Percentiles rank a stretch among this genome's conserved stretches.
phyloP scores from a whole-genome alignment of 1,140 invertebrate genomes.

The Drosophila prosaltans region DNA sequence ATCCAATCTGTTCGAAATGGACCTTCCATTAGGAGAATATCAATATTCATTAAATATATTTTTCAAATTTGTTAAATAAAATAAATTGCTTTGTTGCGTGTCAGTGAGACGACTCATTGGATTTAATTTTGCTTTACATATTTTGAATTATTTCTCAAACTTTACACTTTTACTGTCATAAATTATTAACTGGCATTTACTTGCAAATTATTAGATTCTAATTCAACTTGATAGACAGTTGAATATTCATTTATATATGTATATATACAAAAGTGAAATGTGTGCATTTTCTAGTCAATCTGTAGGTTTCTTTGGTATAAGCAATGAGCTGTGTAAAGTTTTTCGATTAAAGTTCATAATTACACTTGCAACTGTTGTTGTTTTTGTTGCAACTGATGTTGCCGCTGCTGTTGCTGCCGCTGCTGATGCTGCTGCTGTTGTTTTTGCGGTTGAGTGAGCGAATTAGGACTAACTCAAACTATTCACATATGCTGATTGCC shows the following conservation, averaged over 20 bases:
- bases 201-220: conserved; percentile 1
- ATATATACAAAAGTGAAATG: neutral
- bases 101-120: neutral
- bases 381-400: conserved; percentile 6
- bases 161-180: neutral
- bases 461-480: conserved; percentile 25
- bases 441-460: conserved; percentile 24
- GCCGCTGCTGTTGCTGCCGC: conserved; percentile 12
- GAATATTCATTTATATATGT: neutral
- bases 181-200: conserved; percentile 7
- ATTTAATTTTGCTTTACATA: neutral
- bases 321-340: conserved; percentile 76
- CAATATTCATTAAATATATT: no score
- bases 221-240: conserved; percentile 57
- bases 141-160: neutral
- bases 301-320: conserved; percentile 48
- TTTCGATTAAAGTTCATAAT: conserved; percentile 81
- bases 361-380: conserved; percentile 63
- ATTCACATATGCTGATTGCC: conserved; percentile 66
- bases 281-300: conserved; percentile 17
- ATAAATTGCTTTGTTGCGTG: neutral
- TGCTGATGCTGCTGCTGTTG: neutral
- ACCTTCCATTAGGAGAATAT: no score
- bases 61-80: neutral
- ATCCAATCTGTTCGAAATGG: no score